These are phyloP conservation scores for Invenusta paracnida DNA, from an alignment of 2,888 invertebrate species.

Conservation along the genomic window DNA sequence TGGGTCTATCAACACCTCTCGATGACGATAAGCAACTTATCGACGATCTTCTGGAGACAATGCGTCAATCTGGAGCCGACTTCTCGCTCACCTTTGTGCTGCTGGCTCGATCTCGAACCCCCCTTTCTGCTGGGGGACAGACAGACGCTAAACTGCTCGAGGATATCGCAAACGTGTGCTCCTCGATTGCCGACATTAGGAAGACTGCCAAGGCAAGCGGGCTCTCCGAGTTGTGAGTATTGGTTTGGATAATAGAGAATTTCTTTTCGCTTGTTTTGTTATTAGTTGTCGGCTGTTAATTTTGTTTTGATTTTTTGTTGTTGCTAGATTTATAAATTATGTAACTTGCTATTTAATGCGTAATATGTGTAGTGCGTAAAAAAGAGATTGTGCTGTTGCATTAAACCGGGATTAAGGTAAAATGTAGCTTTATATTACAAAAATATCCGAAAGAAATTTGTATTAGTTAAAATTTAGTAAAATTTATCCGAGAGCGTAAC, in stretches of 20 bases:
- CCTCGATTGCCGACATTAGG: not conserved
- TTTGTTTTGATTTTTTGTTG: no score
- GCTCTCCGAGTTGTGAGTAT: not conserved
- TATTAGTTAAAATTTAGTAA: no score
- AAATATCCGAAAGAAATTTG: not conserved
- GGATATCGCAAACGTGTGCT: not conserved
- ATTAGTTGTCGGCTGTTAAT: no score
- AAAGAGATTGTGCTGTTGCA: no score
- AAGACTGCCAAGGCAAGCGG: not conserved
- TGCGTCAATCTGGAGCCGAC: constrained; percentile 68
- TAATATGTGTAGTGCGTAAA: not conserved
- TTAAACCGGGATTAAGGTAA: not conserved
- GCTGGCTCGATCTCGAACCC: not conserved
- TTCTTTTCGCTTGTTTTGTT: no score
- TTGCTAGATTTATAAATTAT: no score
- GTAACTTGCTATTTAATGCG: no score
- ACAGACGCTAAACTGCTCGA: not conserved
- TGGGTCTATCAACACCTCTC: not conserved
- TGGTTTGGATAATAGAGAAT: no score
- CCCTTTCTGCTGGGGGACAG: not conserved
- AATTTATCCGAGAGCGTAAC: not conserved
- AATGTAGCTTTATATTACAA: not conserved
- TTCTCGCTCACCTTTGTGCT: constrained; percentile 63
- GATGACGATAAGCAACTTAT: constrained; percentile 54
- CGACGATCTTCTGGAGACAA: constrained; percentile 65